Evolutionary conservation across 1,140 invertebrate species (phyloP), one percentile per base, ranked within the genome.

Genomic region (Microplitis mediator): DNA sequence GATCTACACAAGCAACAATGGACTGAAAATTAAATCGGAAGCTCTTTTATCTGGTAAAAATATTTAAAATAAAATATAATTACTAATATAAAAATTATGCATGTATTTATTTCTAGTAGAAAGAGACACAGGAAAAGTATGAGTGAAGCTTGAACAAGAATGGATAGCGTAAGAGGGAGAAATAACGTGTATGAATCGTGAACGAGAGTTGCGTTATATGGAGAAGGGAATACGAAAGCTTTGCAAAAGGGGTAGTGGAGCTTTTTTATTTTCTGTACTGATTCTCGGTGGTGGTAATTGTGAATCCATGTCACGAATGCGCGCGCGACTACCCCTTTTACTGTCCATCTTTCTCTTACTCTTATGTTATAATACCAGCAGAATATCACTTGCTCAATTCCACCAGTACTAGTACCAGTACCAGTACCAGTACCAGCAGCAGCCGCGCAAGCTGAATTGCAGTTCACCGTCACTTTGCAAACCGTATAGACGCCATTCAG

Each of bases 221-320:
- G 39, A 9, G 39, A 45, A 11, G 39, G 39, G 39, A 9, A 11
- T 45, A 45, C 39, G 39, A 45, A 45, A 11, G 23, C 23, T 11
- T 45, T 31, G 8, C 56, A 58, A 31, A n/a, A 31, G 34, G 16
- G 56, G 39, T 8, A 45, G 51, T 61, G 11, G 45, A 62, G 39
- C 14, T 51, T 58, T 56, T 56, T 32, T 8, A 56, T n/a, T 3
- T 32, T 35, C 35, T 36, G 56, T 58, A 72, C 56, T 61, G 58
- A 68, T 72, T 75, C 77, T 69, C 52, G 45, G 67, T 71, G 72
- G 78, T 73, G 77, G 74, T 70, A 74, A 23, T 23, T 23, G 76
- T 73, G 79, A 77, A 85, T 81, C 80, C 80, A 80, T 85, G 84
- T 84, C 82, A 82, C 82, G 84, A 83, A 81, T 85, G 82, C 83